Conservation (phyloP, 2,888 invertebrate species). For the Metacarcinus magister region DNA sequence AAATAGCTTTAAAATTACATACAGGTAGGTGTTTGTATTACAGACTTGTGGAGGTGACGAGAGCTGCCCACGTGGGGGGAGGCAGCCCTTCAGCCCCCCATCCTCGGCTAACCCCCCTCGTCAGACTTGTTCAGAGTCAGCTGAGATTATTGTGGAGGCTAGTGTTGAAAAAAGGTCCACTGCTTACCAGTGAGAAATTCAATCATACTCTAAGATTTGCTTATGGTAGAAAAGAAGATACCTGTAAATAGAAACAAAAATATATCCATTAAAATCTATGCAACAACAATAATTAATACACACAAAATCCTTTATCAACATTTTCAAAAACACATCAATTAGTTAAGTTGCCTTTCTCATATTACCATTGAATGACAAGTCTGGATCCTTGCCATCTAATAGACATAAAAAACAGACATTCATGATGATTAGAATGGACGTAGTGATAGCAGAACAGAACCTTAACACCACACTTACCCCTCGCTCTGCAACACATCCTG, state of each 20-base stretch:
- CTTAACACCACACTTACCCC: slow-evolving; percentile 88
- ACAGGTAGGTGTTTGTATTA: slow-evolving; percentile 54
- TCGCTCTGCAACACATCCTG: slow-evolving; percentile 97
- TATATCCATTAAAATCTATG: slow-evolving; percentile 35
- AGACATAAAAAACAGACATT: neutral
- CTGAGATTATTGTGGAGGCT: slow-evolving; percentile 62
- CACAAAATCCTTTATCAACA: neutral
- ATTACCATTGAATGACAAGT: neutral
- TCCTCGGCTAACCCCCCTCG: slow-evolving; percentile 13
- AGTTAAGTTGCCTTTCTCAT: neutral
- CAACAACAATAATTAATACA: neutral
- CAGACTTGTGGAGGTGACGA: slow-evolving; percentile 57
- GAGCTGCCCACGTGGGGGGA: slow-evolving; percentile 46
- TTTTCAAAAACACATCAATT: neutral
- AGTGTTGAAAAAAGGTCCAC: slow-evolving; percentile 55
- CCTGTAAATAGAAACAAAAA: slow-evolving; percentile 87
- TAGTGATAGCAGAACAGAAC: neutral
- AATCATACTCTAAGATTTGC: slow-evolving; percentile 92
- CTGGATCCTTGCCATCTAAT: neutral
- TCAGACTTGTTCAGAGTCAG: slow-evolving; percentile 67
- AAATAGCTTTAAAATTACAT: slow-evolving; percentile 46
- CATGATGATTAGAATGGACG: neutral
- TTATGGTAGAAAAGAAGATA: slow-evolving; percentile 98
- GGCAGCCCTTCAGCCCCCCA: neutral
- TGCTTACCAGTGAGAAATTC: slow-evolving; percentile 52